phyloP scores from a whole-genome alignment of 2,797 vertebrate genomes.

The Centroberyx gerrardi region DNA sequence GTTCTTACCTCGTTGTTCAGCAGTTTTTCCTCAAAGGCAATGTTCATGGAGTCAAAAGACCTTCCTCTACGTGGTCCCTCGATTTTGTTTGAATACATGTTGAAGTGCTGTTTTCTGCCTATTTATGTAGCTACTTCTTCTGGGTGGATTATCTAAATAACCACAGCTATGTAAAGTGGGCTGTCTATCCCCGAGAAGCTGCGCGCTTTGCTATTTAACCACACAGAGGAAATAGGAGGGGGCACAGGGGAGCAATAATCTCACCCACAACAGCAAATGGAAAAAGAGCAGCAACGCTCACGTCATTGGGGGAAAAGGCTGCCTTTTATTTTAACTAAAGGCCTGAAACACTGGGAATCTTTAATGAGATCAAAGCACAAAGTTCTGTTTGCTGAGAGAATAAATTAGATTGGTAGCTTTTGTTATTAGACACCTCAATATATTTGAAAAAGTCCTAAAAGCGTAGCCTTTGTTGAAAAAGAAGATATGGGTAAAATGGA shows the following conservation, averaged over 20 bases:
- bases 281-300: constrained; percentile 77
- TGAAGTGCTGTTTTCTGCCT: constrained; percentile 40
- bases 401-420: constrained; percentile 2
- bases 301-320: constrained; percentile 71
- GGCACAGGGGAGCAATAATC: constrained; percentile 69
- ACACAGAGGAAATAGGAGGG: constrained; percentile 65
- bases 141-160: constrained; percentile 31
- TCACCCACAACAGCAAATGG: constrained; percentile 82
- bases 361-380: constrained; percentile 46
- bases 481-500: neutral
- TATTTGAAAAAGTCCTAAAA: neutral
- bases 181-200: constrained; percentile 56
- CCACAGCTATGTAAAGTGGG: constrained; percentile 44
- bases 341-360: constrained; percentile 47
- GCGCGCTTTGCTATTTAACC: constrained; percentile 82
- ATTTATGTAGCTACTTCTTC: constrained; percentile 44
- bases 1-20: constrained; percentile 86
- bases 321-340: constrained; percentile 65
- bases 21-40: constrained; percentile 87
- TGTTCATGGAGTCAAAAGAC: constrained; percentile 90
- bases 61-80: constrained; percentile 87
- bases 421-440: neutral
- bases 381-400: constrained; percentile 22
- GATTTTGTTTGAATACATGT: constrained; percentile 87
- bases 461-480: neutral